Conservation (phyloP, 2,888 invertebrate species). For the Agrochola lota region DNA sequence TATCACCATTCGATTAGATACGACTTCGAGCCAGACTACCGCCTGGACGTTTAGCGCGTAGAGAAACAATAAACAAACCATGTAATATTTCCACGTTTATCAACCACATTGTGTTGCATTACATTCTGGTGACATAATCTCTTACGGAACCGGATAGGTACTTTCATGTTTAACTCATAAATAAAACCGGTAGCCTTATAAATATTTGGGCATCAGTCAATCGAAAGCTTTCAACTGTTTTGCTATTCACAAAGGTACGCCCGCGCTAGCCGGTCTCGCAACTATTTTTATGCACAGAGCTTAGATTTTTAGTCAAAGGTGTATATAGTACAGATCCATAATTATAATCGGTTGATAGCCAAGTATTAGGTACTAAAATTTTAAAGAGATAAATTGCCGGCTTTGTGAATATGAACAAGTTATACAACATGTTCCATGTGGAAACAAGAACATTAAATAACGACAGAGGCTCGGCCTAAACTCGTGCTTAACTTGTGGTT, state of each 20-base stretch:
- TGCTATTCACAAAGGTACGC: slow-evolving; percentile 65
- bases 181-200: background rate
- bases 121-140: background rate
- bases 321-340: background rate
- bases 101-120: background rate
- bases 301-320: background rate
- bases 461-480: background rate
- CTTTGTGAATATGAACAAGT: background rate
- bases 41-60: too few species aligned
- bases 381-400: background rate
- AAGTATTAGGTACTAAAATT: background rate
- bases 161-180: too few species aligned
- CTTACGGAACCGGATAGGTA: too few species aligned
- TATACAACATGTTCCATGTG: background rate
- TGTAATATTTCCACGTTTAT: background rate
- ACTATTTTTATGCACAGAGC: background rate
- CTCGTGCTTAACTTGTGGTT: background rate
- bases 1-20: background rate
- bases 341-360: background rate
- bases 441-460: background rate
- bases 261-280: background rate
- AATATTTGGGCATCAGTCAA: slow-evolving; percentile 62
- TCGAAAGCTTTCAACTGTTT: slow-evolving; percentile 52
- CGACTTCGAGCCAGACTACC: too few species aligned
- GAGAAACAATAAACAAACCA: background rate